A percentile compares a stretch with the other conserved stretches of the same genome.
These are phyloP conservation scores for Holothuria leucospilota DNA, from an alignment of 53 echinoderm and acorn worm genomes.

Conservation along the genomic window DNA sequence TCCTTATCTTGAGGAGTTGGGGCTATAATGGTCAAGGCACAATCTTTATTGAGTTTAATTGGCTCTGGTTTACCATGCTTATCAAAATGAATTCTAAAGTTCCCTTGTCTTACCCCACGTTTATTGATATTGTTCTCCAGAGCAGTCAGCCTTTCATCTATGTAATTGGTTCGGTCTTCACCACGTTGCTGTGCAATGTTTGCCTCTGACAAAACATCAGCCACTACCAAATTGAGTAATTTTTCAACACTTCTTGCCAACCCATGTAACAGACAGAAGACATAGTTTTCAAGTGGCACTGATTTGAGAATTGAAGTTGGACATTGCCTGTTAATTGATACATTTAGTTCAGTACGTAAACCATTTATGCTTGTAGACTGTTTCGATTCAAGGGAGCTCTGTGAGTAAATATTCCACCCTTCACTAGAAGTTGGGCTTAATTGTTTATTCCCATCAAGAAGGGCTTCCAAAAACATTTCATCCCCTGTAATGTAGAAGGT, in stretches of 20 bases:
- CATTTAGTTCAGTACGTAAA: slow-evolving; percentile 51
- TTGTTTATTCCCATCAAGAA: slow-evolving; percentile 50
- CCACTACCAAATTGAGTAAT: slow-evolving; percentile 62
- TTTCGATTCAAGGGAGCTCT: neutral
- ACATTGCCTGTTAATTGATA: slow-evolving; percentile 42
- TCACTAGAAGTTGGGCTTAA: slow-evolving; percentile 60
- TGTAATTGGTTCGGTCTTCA: no score
- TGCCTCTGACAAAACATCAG: slow-evolving; percentile 54
- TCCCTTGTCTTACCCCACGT: slow-evolving; percentile 66
- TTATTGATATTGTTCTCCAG: slow-evolving; percentile 61
- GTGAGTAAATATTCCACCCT: slow-evolving; percentile 81
- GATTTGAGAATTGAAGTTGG: slow-evolving; percentile 53
- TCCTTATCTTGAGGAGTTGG: neutral
- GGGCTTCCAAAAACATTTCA: no score
- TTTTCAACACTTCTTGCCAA: slow-evolving; percentile 66
- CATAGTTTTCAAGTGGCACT: slow-evolving; percentile 59
- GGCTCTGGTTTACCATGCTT: slow-evolving; percentile 60
- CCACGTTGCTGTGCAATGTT: slow-evolving; percentile 49
- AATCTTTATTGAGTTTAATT: slow-evolving; percentile 58
- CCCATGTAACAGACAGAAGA: slow-evolving; percentile 44
- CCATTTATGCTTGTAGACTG: slow-evolving; percentile 40
- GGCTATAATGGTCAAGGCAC: slow-evolving; percentile 62
- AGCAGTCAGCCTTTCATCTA: no score
- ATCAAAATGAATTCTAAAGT: slow-evolving; percentile 70
- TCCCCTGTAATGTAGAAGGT: no score